A percentile compares a stretch with the other conserved stretches of the same genome.
These are phyloP conservation scores for Stegana nigrithorax DNA, from an alignment of 2,888 invertebrate genomes.

Conservation along the genomic window DNA sequence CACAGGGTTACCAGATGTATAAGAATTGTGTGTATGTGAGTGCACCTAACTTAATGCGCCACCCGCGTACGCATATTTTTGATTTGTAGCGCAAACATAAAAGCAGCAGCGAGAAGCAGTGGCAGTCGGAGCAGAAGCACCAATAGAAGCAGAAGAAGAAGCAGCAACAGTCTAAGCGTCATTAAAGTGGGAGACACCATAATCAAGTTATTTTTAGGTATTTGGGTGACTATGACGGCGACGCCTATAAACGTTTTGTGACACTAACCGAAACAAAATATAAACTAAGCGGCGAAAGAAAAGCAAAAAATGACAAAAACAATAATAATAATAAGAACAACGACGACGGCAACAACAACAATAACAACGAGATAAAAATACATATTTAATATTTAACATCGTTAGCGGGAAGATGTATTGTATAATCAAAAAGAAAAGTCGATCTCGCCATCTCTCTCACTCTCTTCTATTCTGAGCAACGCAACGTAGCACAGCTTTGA, in stretches of 20 bases:
- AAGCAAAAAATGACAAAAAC: not conserved
- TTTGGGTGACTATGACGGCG: constrained; percentile 53
- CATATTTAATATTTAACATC: constrained; percentile 61
- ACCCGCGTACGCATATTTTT: too few species aligned
- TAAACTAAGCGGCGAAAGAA: not conserved
- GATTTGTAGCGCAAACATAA: too few species aligned
- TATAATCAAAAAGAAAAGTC: constrained; percentile 39
- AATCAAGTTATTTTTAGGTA: constrained; percentile 61
- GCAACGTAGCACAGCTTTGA: not conserved
- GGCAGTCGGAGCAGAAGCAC: too few species aligned
- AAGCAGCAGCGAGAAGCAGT: too few species aligned
- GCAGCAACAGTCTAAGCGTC: constrained; percentile 56
- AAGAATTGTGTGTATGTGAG: too few species aligned
- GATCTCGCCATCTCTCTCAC: too few species aligned
- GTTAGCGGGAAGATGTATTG: constrained; percentile 58
- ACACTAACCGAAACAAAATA: constrained; percentile 49
- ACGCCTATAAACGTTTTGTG: constrained; percentile 56
- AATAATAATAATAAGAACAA: not conserved
- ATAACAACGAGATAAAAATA: constrained; percentile 49
- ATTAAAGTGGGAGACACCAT: constrained; percentile 59
- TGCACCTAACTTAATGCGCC: too few species aligned
- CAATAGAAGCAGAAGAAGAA: too few species aligned
- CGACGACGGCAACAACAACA: not conserved
- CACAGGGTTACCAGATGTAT: too few species aligned
- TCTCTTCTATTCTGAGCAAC: too few species aligned